phyloP scores from a whole-genome alignment of 2,113 vertebrate species.

The Phylloscopus trochiloides region DNA sequence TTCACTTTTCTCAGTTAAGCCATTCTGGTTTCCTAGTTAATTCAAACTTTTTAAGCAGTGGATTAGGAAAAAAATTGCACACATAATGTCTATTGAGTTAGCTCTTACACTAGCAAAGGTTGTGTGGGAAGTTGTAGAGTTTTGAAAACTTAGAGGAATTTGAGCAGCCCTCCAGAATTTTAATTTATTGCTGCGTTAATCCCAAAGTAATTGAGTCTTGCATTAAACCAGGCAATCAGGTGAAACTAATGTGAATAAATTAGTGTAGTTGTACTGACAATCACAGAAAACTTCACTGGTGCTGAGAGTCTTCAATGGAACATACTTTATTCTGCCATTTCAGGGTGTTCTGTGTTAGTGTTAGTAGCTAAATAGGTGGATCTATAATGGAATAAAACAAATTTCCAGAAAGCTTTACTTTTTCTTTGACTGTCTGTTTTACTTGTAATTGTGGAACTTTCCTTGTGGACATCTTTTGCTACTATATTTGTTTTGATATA shows the following conservation, averaged over 20 bases:
- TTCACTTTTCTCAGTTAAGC: neutral
- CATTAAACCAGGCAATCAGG: slow-evolving; percentile 28
- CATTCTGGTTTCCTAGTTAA: neutral
- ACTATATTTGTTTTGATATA: neutral
- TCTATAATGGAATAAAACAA: neutral
- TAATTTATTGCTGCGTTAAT: slow-evolving; percentile 30
- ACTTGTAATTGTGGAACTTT: neutral
- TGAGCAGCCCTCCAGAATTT: slow-evolving; percentile 4
- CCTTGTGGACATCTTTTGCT: neutral
- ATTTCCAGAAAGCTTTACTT: neutral
- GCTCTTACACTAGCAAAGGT: neutral
- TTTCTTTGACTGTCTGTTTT: neutral
- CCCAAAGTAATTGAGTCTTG: slow-evolving; percentile 30
- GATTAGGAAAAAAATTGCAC: neutral
- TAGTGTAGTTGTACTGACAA: neutral
- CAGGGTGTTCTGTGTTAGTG: neutral
- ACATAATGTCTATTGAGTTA: neutral
- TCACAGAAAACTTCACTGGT: neutral
- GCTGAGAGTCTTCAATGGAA: neutral
- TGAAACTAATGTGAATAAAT: slow-evolving; percentile 51
- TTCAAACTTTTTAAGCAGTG: neutral
- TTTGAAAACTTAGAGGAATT: slow-evolving; percentile 7
- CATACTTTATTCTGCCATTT: neutral
- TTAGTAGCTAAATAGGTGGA: neutral
- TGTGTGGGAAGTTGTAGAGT: neutral